Conservation (phyloP, 2,888 invertebrate genomes). For the Drosophila maculinotata region DNA sequence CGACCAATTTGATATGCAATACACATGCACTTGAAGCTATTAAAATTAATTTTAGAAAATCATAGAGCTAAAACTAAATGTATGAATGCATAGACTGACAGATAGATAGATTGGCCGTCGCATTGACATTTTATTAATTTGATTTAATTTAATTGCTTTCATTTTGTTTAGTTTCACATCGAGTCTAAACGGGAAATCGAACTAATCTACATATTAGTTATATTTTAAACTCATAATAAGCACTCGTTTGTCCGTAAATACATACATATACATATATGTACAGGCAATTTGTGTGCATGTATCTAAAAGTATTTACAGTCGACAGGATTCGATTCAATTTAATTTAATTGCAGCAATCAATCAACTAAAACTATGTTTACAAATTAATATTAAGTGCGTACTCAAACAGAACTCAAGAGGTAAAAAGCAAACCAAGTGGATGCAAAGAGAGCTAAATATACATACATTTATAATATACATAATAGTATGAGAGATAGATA, state of each 20-base stretch:
- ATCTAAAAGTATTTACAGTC: constrained; percentile 52
- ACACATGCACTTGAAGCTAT: constrained; percentile 33
- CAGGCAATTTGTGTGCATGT: constrained; percentile 36
- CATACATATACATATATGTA: constrained; percentile 16
- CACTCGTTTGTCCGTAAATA: constrained; percentile 7
- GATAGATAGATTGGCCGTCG: neutral
- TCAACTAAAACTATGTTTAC: constrained; percentile 63
- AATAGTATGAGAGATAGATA: constrained; percentile 27
- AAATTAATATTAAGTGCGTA: constrained; percentile 55
- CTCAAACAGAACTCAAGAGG: constrained; percentile 49
- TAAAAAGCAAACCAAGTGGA: constrained; percentile 49
- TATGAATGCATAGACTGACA: constrained; percentile 4
- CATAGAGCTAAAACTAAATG: constrained; percentile 18
- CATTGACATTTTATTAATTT: constrained; percentile 55
- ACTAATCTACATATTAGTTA: constrained; percentile 19
- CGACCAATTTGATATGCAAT: constrained; percentile 16
- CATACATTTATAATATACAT: constrained; percentile 3
- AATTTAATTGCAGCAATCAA: constrained; percentile 53
- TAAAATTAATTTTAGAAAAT: constrained; percentile 22
- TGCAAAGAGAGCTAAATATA: constrained; percentile 36
- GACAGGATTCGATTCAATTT: constrained; percentile 17
- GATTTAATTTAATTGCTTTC: constrained; percentile 9
- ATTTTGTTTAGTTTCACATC: neutral
- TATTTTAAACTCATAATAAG: neutral
- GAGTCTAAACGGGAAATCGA: neutral